phyloP scores from a whole-genome alignment of 64 coral and sea anemone species.

The Porites lutea region DNA sequence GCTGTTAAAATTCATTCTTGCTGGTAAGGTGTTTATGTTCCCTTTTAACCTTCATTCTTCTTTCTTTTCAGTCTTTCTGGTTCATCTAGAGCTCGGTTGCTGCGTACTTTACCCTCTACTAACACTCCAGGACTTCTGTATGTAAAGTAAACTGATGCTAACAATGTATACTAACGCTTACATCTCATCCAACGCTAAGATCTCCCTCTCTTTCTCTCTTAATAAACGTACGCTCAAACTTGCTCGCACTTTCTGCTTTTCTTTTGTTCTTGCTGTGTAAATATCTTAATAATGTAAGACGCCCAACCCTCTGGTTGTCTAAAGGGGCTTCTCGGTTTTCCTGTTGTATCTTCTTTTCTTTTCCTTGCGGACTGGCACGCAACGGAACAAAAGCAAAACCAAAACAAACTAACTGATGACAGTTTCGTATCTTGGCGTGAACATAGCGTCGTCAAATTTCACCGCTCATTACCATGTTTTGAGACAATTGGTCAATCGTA shows the following conservation, averaged over 20 bases:
- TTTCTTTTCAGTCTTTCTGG: constrained; percentile 56
- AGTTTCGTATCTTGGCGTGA: neutral
- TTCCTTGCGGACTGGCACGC: constrained; percentile 58
- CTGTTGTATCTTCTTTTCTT: neutral
- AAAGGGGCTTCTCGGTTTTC: constrained; percentile 18
- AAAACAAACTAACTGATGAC: neutral
- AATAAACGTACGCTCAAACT: neutral
- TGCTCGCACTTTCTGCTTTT: neutral
- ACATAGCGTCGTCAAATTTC: neutral
- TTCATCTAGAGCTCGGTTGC: constrained; percentile 19
- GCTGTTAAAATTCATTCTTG: neutral
- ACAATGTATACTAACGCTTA: constrained; percentile 24
- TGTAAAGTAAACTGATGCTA: constrained; percentile 33
- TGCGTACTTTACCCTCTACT: constrained; percentile 24
- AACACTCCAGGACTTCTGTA: constrained; percentile 56
- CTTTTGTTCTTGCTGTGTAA: neutral
- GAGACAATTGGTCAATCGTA: neutral
- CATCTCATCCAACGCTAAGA: neutral
- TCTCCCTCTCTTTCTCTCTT: neutral
- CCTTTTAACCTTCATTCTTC: constrained; percentile 3
- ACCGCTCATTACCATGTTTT: neutral
- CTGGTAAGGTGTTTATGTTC: neutral
- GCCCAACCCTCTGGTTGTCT: constrained; percentile 1
- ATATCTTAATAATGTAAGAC: neutral
- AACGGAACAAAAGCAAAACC: neutral